These are phyloP conservation scores for Bettongia penicillata DNA, from an alignment of 2,113 vertebrate species.

Conservation along the genomic window DNA sequence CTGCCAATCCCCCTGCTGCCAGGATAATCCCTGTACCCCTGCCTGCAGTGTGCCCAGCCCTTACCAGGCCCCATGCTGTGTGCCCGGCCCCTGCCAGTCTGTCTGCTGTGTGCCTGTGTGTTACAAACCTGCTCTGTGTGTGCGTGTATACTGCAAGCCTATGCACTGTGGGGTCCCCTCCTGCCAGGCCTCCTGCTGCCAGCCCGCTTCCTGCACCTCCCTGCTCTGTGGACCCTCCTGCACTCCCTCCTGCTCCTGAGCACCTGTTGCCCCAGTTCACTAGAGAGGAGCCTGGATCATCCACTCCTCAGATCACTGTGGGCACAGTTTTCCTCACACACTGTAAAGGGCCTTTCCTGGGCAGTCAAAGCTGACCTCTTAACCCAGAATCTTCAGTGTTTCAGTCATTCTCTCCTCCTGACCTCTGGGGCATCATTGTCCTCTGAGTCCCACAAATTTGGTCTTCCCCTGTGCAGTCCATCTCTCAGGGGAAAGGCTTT, in stretches of 20 bases:
- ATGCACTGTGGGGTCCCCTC: fast-evolving
- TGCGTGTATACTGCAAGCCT: neutral
- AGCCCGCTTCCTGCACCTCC: neutral
- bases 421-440: no score
- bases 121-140: neutral
- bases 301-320: neutral
- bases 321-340: no score
- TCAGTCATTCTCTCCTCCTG: no score
- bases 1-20: neutral
- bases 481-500: no score
- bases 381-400: no score
- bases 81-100: neutral
- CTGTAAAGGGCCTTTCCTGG: no score
- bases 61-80: neutral
- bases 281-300: neutral
- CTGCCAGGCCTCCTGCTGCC: neutral
- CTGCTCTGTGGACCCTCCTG: neutral
- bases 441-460: no score
- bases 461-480: no score
- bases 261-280: fast-evolving
- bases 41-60: neutral
- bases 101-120: no score
- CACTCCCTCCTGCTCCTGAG: constrained; percentile 12
- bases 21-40: neutral
- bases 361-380: no score